phyloP scores from a whole-genome alignment of 2,888 invertebrate species.

The Platerodrilus igneus region DNA sequence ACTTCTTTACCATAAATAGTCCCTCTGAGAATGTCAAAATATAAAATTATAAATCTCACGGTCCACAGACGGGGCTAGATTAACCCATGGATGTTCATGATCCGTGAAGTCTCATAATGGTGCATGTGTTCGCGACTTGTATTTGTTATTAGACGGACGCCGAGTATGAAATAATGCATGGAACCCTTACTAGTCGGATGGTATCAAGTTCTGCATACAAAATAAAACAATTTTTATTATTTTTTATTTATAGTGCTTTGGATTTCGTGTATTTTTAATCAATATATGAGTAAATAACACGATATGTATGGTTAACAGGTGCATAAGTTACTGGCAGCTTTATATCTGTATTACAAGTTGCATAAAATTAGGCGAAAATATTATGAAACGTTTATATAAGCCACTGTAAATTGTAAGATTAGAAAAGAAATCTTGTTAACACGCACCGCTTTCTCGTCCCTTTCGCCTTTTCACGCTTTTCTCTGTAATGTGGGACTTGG shows the following conservation, averaged over 20 bases:
- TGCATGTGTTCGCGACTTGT: constrained; percentile 46
- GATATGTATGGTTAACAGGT: no score
- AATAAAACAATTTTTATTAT: constrained; percentile 9
- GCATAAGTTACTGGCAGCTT: no score
- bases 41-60: constrained; percentile 51
- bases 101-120: constrained; percentile 44
- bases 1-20: constrained; percentile 43
- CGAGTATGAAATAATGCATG: constrained; percentile 28
- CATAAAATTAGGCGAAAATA: no score
- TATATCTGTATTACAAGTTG: no score
- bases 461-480: neutral
- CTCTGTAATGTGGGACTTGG: neutral
- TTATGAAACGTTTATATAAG: no score
- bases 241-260: no score
- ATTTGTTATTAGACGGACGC: constrained; percentile 32
- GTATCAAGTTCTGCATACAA: constrained; percentile 16
- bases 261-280: no score
- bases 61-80: constrained; percentile 37
- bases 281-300: no score
- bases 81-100: constrained; percentile 41
- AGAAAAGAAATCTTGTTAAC: no score
- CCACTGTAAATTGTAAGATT: no score
- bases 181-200: no score
- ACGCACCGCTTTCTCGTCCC: neutral
- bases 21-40: constrained; percentile 49